Base-by-base conservation (phyloP, 2,888 invertebrate species). In the Tetragnatha montana region DNA sequence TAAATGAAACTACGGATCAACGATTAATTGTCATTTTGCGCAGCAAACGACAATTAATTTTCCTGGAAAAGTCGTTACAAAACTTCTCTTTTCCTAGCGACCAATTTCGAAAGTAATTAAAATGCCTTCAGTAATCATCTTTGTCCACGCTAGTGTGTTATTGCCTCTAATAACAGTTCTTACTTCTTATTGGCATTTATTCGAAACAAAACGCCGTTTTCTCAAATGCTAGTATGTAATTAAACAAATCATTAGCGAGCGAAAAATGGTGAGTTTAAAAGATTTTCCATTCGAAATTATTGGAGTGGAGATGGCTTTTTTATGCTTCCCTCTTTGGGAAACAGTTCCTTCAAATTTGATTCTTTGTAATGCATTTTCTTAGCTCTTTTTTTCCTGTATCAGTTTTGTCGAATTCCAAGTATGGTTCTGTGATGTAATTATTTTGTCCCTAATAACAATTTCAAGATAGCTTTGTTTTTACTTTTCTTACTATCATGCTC, bases 21-120 rank as follows among this genome's bases (percentile, higher is more conserved):
- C 89, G 89, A 89, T 85, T 89, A 85, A 89, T 89, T 89, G 89
- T 89, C 89, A 89, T 89, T 89, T 85, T 85, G 81, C 70, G 71
- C 60, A 85, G 89, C 89, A 81, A 81, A 85, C 85, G 89, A 85
- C 85, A 89, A 89, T 89, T 89, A 89, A 89, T 89, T 89, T 76
- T 85, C 89, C 81, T 85, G 80, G 68, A 85, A 85, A 89, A 84
- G 74, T 84, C 83, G 80, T 89, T 89, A 80, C 79, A 80, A 84
- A 84, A 85, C 85, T 84, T 87, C 86, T 87, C 87, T 81, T 10
- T 50, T 84, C 79, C 50, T 79, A 47, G 49, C 68, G 60, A 71
- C 79, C 89, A 51, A 89, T 89, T 89, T 85, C 80, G 75, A 83
- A 83, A 89, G 85, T 89, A 89, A 89, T 89, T 85, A 89, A 89